phyloP scores from a whole-genome alignment of 1,140 invertebrate species.

The Drosophila ohnishii region DNA sequence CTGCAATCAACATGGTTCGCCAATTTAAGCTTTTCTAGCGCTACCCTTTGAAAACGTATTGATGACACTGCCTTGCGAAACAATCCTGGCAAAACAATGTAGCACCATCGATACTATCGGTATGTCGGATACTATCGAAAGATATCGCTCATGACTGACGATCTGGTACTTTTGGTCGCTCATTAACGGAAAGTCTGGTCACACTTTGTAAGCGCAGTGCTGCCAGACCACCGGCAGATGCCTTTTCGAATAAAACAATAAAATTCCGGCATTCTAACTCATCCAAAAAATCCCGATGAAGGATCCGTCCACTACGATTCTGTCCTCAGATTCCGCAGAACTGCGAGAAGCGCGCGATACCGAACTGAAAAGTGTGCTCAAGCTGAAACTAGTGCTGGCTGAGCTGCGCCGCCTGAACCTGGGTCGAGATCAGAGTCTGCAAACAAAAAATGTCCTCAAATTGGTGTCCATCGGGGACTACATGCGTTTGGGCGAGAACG shows the following conservation, averaged over 20 bases:
- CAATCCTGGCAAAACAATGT: too few relatives aligned
- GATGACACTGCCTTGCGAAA: too few relatives aligned
- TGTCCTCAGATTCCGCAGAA: constrained; percentile 43
- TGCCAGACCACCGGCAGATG: constrained; percentile 3
- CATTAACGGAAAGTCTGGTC: not conserved
- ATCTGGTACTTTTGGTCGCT: too few relatives aligned
- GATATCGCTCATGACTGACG: too few relatives aligned
- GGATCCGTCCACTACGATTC: constrained; percentile 40
- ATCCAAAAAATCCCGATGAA: constrained; percentile 19
- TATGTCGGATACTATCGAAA: too few relatives aligned
- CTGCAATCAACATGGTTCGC: constrained; percentile 6
- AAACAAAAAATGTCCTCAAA: constrained; percentile 48
- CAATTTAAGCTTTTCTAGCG: constrained; percentile 1
- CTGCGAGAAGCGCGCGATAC: constrained; percentile 37
- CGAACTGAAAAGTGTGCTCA: constrained; percentile 52
- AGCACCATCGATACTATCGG: too few relatives aligned
- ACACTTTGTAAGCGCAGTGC: not conserved
- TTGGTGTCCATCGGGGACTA: constrained; percentile 49
- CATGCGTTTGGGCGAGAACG: constrained; percentile 33
- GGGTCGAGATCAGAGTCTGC: constrained; percentile 17
- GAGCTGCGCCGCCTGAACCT: constrained; percentile 37
- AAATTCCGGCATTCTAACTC: not conserved
- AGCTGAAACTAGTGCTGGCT: constrained; percentile 53
- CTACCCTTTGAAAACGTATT: not conserved
- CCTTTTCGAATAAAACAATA: constrained; percentile 22